A percentile compares a stretch with the other conserved stretches of the same genome.
phyloP scores from a whole-genome alignment of 2,888 invertebrate genomes.

The Brachylomia viminalis region DNA sequence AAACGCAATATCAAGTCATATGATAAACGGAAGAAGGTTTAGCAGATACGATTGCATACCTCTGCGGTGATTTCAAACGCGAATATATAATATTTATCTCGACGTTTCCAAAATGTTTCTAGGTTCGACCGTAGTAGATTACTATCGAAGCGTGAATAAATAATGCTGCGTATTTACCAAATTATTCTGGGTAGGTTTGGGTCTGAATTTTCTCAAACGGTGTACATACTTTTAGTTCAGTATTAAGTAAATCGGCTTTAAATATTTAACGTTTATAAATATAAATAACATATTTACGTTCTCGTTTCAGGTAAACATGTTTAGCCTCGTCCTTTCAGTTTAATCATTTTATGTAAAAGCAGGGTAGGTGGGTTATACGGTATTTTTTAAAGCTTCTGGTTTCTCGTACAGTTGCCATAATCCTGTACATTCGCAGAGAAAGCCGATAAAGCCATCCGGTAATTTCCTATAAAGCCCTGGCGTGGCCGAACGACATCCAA shows the following conservation, averaged over 20 bases:
- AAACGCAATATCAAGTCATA: conserved; percentile 14
- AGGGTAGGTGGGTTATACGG: background rate
- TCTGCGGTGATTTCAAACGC: conserved; percentile 24
- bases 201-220: conserved; percentile 1
- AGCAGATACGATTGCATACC: conserved; percentile 25
- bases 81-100: conserved; percentile 54
- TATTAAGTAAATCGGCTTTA: conserved; percentile 21
- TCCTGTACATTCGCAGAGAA: conserved; percentile 31
- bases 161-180: conserved; percentile 33
- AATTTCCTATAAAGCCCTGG: conserved; percentile 62
- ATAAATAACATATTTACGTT: conserved; percentile 14
- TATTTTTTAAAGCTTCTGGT: conserved; percentile 21
- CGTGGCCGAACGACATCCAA: conserved; percentile 66
- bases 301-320: background rate
- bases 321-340: background rate
- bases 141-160: conserved; percentile 44
- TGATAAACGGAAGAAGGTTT: conserved; percentile 24
- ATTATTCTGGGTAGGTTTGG: conserved; percentile 20
- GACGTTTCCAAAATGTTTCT: conserved; percentile 38
- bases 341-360: conserved; percentile 20
- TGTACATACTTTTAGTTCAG: background rate
- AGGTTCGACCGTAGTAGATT: conserved; percentile 32
- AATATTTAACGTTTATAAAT: conserved; percentile 12
- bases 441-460: conserved; percentile 55
- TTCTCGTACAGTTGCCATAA: conserved; percentile 26